A percentile compares a stretch with the other conserved stretches of the same genome.
These are phyloP conservation scores for Heterodera filipjevi DNA, from an alignment of 2,888 invertebrate genomes.

Conservation along the genomic window DNA sequence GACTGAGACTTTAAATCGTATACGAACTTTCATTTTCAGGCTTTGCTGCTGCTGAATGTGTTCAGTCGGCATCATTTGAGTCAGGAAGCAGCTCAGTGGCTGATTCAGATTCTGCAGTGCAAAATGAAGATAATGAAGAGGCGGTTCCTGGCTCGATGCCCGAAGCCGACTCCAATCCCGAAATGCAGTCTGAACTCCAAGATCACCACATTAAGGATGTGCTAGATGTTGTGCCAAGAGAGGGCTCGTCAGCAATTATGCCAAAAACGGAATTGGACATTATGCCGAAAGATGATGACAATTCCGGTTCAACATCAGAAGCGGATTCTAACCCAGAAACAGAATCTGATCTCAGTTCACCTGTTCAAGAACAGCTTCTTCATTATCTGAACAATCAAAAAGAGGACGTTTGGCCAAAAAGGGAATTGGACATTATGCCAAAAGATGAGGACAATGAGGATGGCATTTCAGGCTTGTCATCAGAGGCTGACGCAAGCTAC, in stretches of 20 bases:
- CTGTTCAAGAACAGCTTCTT: neutral
- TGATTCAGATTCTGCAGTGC: too few species aligned
- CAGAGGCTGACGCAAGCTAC: too few species aligned
- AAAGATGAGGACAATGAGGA: too few species aligned
- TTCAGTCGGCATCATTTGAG: neutral
- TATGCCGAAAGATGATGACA: neutral
- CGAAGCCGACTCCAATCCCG: neutral
- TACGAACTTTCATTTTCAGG: too few species aligned
- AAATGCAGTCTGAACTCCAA: too few species aligned
- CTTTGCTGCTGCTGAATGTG: neutral
- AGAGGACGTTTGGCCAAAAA: neutral
- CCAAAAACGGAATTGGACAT: neutral
- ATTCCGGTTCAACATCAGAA: neutral
- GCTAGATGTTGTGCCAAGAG: neutral
- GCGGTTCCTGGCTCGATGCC: neutral
- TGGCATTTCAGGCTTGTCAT: too few species aligned
- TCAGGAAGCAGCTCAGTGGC: slow-evolving; percentile 5
- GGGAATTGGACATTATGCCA: neutral
- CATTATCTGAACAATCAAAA: neutral
- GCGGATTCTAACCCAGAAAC: neutral
- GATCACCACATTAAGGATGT: too few species aligned
- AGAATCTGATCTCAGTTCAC: too few species aligned
- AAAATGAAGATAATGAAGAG: too few species aligned
- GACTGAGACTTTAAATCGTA: neutral
- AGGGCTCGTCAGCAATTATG: neutral